Percentiles rank a stretch among this genome's conserved stretches.
phyloP scores from a whole-genome alignment of 2,113 vertebrate species.

The Atherinomorus stipes region DNA sequence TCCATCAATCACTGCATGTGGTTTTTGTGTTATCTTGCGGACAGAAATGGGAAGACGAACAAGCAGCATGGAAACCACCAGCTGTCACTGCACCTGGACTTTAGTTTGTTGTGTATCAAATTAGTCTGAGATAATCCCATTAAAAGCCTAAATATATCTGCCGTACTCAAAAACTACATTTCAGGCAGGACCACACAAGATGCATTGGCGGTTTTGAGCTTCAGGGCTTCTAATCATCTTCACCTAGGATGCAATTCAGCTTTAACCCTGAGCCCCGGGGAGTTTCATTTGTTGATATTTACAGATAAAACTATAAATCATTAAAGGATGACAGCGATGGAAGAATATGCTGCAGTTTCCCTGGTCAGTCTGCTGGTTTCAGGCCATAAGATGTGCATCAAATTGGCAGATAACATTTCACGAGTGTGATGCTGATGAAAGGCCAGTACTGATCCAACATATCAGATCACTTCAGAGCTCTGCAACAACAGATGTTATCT shows the following conservation, averaged over 20 bases:
- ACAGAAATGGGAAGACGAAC: background rate
- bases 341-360: no score
- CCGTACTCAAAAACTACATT: background rate
- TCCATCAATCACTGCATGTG: no score
- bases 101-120: background rate
- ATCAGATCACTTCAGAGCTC: background rate
- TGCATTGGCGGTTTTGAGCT: background rate
- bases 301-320: background rate
- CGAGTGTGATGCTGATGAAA: conserved; percentile 1
- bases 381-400: background rate
- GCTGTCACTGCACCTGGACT: conserved; percentile 4
- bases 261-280: background rate
- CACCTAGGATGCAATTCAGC: background rate
- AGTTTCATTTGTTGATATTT: background rate
- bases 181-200: background rate
- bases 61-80: background rate
- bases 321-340: background rate
- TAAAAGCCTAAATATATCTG: background rate
- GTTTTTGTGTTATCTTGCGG: background rate
- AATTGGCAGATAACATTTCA: background rate
- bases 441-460: background rate
- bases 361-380: background rate
- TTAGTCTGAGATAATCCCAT: background rate
- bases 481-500: conserved; percentile 1
- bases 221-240: background rate